Percentiles rank a stretch among this genome's conserved stretches.
Conservation (phyloP, 1,140 invertebrate genomes). For the Helicoverpa armigera region DNA sequence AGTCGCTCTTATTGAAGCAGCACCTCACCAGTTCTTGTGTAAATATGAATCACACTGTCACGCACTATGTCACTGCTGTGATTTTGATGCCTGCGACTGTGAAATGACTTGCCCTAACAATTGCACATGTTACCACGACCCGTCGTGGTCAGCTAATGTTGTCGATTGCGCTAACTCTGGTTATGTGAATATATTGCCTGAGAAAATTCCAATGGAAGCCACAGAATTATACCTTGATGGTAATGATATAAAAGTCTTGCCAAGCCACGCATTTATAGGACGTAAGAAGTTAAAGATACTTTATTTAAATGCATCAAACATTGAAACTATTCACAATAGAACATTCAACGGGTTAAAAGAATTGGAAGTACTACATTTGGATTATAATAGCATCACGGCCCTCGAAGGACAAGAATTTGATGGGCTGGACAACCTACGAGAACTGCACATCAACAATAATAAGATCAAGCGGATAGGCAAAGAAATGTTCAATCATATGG, state of each 20-base stretch:
- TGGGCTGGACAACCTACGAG: slow-evolving; percentile 91
- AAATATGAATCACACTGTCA: slow-evolving; percentile 97
- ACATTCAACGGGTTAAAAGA: slow-evolving; percentile 96
- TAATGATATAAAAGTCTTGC: slow-evolving; percentile 92
- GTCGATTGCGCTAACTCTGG: slow-evolving; percentile 94
- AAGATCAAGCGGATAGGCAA: slow-evolving; percentile 91
- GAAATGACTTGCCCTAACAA: slow-evolving; percentile 97
- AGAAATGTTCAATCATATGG: slow-evolving; percentile 91
- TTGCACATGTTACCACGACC: slow-evolving; percentile 97
- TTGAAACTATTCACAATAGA: slow-evolving; percentile 95
- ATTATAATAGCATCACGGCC: slow-evolving; percentile 92
- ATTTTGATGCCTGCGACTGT: slow-evolving; percentile 97
- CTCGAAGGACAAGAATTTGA: slow-evolving; percentile 95
- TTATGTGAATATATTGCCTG: slow-evolving; percentile 91
- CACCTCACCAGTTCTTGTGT: slow-evolving; percentile 95
- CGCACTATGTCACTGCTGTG: slow-evolving; percentile 96
- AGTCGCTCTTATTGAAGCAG: slow-evolving; percentile 93
- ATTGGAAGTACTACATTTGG: slow-evolving; percentile 93
- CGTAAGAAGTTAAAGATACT: slow-evolving; percentile 94
- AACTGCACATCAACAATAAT: slow-evolving; percentile 96
- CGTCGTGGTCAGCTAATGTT: slow-evolving; percentile 96
- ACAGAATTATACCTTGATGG: slow-evolving; percentile 96
- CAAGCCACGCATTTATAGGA: slow-evolving; percentile 96
- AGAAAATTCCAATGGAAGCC: slow-evolving; percentile 96
- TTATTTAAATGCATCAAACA: slow-evolving; percentile 94